A percentile compares a stretch with the other conserved stretches of the same genome.
Conservation (phyloP, 1,140 invertebrate species). For the Adoxophyes honmai region DNA sequence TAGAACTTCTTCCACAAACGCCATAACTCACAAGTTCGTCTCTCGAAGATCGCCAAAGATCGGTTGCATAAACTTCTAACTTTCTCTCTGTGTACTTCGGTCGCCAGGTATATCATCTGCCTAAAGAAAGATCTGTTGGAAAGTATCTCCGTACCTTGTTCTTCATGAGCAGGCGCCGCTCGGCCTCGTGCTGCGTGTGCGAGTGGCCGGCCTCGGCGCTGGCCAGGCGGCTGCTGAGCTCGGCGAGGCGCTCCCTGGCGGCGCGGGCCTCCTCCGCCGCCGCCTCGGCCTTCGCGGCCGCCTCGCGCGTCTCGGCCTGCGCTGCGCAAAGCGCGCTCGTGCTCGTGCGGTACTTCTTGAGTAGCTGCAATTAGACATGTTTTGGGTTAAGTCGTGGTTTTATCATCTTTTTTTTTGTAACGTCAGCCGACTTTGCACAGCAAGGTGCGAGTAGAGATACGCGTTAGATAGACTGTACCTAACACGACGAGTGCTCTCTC, state of each 20-base stretch:
- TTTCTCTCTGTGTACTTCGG: too few relatives aligned
- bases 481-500: too few relatives aligned
- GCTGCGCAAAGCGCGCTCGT: conserved; percentile 92
- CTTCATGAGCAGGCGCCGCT: conserved; percentile 64
- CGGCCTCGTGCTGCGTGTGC: conserved; percentile 84
- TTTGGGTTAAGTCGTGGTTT: not conserved
- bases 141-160: conserved; percentile 46
- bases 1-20: too few relatives aligned
- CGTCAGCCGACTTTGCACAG: too few relatives aligned
- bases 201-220: conserved; percentile 88
- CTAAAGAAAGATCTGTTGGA: too few relatives aligned
- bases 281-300: conserved; percentile 87
- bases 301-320: conserved; percentile 88
- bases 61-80: too few relatives aligned
- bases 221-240: conserved; percentile 86
- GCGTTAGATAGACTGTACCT: too few relatives aligned
- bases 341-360: conserved; percentile 94
- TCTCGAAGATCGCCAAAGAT: too few relatives aligned
- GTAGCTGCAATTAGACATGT: conserved; percentile 72
- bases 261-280: conserved; percentile 87
- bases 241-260: conserved; percentile 86
- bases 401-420: not conserved
- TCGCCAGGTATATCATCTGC: too few relatives aligned
- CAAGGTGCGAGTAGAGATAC: too few relatives aligned
- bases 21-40: too few relatives aligned